A percentile compares a stretch with the other conserved stretches of the same genome.
phyloP scores from a whole-genome alignment of 1,140 invertebrate species.

The Orchestia grillus region DNA sequence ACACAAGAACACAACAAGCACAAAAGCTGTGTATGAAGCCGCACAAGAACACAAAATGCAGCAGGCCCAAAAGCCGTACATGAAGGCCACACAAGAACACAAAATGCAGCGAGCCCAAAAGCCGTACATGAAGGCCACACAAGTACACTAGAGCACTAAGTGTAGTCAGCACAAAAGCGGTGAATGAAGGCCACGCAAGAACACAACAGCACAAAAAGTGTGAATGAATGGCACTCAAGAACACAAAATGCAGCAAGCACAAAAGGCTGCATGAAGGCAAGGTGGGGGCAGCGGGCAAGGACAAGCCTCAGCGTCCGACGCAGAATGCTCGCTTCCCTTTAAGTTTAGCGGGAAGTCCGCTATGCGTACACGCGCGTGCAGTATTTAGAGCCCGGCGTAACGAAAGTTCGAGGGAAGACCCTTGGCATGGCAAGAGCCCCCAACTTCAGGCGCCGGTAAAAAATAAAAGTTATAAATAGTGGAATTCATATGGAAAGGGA shows the following conservation, averaged over 20 bases:
- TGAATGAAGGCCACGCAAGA: neutral
- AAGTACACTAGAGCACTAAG: no score
- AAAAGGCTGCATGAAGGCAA: neutral
- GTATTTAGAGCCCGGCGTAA: slow-evolving; percentile 13
- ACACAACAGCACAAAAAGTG: neutral
- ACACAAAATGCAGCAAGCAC: neutral
- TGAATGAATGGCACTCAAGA: neutral
- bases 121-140: neutral
- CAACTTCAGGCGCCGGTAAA: neutral
- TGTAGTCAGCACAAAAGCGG: no score
- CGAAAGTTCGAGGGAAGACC: neutral
- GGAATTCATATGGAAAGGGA: neutral
- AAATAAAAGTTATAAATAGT: neutral
- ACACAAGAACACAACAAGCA: neutral
- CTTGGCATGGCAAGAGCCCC: neutral
- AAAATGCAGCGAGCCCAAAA: neutral
- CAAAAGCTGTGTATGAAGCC: neutral
- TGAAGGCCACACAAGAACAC: neutral
- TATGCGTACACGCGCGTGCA: slow-evolving; percentile 40
- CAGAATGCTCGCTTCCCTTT: slow-evolving; percentile 34
- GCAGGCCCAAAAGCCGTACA: neutral
- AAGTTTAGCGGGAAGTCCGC: slow-evolving; percentile 39
- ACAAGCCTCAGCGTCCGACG: neutral
- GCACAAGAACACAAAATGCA: neutral
- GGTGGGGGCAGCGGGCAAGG: neutral